Base-by-base conservation (phyloP, 2,888 invertebrate genomes). In the Macrosoma leucophasiata region DNA sequence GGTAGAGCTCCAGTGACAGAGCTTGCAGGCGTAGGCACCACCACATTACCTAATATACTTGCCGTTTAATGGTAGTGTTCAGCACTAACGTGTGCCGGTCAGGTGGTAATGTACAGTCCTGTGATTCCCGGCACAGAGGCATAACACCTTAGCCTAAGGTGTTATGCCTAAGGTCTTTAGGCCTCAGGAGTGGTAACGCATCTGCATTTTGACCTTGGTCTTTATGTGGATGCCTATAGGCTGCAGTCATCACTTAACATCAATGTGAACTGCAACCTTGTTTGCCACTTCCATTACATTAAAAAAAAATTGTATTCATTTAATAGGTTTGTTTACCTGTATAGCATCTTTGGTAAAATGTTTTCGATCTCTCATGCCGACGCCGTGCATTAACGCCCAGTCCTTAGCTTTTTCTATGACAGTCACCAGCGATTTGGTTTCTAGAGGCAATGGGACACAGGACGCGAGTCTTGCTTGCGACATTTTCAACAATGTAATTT, bases 361-460 rank as follows among this genome's bases (percentile, higher is more conserved):
- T 18, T 84, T 84, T 65, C 86, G 91, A 17, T 90, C 90, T 39
- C 94, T 84, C 91, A 94, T 93, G 1, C 89, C 91, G 26, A 90
- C 91, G 5, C 94, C 94, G 66, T 94, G 93, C 91, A 93, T 92
- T 17, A 94, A 62, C 1, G 92, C 93, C 91, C 91, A 94, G 66
- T 94, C 94, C 66, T 91, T 93, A 0, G 92, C 89, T 65, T 92
- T 92, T 36, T 88, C 86, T 1, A 90, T 85, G 15, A 94, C 73
- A 43, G 89, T 90, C 9, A 84, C 57, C 27, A 95, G 76, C n/a
- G 85, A 73, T 35, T 88, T 85, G 10, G 87, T 76, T 0, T 89
- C 81, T 36, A 95, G 60, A 1, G 93, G 92, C 41, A 94, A 50
- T 3, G 88, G 78, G 36, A 94, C 62, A 58, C 89, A 88, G n/a